These are phyloP conservation scores for Dryomyza anilis DNA, from an alignment of 2,888 invertebrate species.

Conservation along the genomic window DNA sequence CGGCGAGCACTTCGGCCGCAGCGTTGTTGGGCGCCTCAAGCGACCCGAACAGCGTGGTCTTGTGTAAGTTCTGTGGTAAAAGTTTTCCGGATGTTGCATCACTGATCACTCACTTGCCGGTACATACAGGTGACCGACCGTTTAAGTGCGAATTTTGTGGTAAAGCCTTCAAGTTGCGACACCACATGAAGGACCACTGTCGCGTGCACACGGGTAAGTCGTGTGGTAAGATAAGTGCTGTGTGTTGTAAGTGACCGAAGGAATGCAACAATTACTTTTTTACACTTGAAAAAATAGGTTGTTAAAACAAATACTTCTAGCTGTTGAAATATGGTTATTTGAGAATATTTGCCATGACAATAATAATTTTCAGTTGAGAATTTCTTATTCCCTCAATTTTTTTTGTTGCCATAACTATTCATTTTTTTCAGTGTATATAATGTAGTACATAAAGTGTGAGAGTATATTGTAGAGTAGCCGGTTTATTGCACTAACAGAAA, in stretches of 20 bases:
- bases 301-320: too few species aligned
- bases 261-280: neutral
- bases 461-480: too few species aligned
- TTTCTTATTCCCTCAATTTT: neutral
- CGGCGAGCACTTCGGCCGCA: conserved; percentile 42
- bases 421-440: too few species aligned
- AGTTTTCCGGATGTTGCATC: conserved; percentile 90
- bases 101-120: conserved; percentile 84
- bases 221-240: neutral
- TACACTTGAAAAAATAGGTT: neutral
- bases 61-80: conserved; percentile 92
- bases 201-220: conserved; percentile 85
- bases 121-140: conserved; percentile 87
- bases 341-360: too few species aligned
- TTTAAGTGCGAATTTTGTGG: conserved; percentile 95
- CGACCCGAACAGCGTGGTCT: conserved; percentile 77
- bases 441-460: too few species aligned
- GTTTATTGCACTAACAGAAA: too few species aligned
- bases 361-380: neutral
- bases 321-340: too few species aligned
- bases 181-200: conserved; percentile 95
- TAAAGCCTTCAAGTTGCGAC: conserved; percentile 88
- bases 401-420: too few species aligned
- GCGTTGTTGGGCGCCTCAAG: conserved; percentile 53
- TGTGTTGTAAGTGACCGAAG: neutral